Evolutionary conservation across 2,113 vertebrate genomes (phyloP).

Genomic region (Scortum barcoo): DNA sequence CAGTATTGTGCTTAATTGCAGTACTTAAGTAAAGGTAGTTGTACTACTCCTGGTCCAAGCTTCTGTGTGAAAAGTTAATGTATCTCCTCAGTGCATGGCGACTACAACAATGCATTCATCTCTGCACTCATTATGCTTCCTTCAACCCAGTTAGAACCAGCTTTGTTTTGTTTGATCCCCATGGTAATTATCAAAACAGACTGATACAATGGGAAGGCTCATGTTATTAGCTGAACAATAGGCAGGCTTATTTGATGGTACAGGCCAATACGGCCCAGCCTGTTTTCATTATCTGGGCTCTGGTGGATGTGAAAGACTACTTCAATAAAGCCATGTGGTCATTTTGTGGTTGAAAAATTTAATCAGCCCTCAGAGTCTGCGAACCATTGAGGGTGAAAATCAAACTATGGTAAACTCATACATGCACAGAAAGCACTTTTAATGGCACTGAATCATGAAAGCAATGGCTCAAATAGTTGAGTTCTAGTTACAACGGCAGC

Average conservation of each 20-base stretch:
- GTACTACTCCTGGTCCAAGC: background rate
- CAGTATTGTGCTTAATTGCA: background rate
- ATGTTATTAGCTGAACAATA: slow-evolving; percentile 63
- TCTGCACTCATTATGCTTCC: slow-evolving; percentile 20
- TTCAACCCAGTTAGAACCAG: slow-evolving; percentile 2
- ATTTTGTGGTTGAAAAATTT: slow-evolving; percentile 40
- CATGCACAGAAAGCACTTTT: background rate
- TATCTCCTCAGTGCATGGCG: background rate
- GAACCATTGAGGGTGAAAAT: slow-evolving; percentile 23
- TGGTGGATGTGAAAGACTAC: slow-evolving; percentile 36
- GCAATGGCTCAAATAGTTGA: slow-evolving; percentile 3
- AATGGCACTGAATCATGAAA: slow-evolving; percentile 31
- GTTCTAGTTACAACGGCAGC: slow-evolving; percentile 9
- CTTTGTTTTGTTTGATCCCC: slow-evolving; percentile 51
- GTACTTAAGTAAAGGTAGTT: background rate
- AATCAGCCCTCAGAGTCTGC: slow-evolving; percentile 45
- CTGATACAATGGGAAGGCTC: slow-evolving; percentile 32
- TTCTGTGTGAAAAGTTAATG: background rate
- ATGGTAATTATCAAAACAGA: slow-evolving; percentile 59
- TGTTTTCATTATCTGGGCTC: slow-evolving; percentile 60
- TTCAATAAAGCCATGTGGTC: slow-evolving; percentile 34
- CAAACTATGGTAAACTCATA: slow-evolving; percentile 2
- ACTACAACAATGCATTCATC: background rate
- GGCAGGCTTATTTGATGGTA: slow-evolving; percentile 56
- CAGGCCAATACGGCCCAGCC: slow-evolving; percentile 34